phyloP scores from a whole-genome alignment of 2,888 invertebrate species.

The Isoperla grammatica region DNA sequence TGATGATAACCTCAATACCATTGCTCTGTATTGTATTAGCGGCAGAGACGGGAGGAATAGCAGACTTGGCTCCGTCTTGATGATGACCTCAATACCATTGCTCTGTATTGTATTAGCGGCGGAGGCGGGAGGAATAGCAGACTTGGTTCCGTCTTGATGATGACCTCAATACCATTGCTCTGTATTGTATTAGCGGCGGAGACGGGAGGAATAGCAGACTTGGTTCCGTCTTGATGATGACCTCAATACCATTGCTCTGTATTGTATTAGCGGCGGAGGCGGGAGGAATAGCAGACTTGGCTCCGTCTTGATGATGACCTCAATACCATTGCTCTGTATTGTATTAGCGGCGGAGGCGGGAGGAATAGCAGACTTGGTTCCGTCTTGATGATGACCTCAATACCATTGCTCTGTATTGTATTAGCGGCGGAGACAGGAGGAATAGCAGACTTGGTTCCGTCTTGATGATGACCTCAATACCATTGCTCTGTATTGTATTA shows the following conservation, averaged over 20 bases:
- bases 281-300: background rate
- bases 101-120: slow-evolving; percentile 13
- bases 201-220: background rate
- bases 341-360: slow-evolving; percentile 8
- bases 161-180: background rate
- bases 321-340: slow-evolving; percentile 5
- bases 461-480: slow-evolving; percentile 8
- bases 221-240: slow-evolving; percentile 1
- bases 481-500: slow-evolving; percentile 8
- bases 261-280: slow-evolving; percentile 10
- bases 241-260: slow-evolving; percentile 2
- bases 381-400: slow-evolving; percentile 5
- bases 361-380: background rate
- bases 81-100: slow-evolving; percentile 1
- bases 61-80: background rate
- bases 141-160: background rate
- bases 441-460: background rate
- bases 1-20: slow-evolving; percentile 6
- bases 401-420: slow-evolving; percentile 6
- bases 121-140: background rate
- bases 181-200: slow-evolving; percentile 10
- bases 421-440: slow-evolving; percentile 4
- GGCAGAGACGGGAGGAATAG: background rate
- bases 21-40: slow-evolving; percentile 11
- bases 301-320: slow-evolving; percentile 3